Evolutionary conservation across 1,140 invertebrate genomes (phyloP), one percentile per base, ranked within the genome.

Genomic region (Apolygus lucorum): DNA sequence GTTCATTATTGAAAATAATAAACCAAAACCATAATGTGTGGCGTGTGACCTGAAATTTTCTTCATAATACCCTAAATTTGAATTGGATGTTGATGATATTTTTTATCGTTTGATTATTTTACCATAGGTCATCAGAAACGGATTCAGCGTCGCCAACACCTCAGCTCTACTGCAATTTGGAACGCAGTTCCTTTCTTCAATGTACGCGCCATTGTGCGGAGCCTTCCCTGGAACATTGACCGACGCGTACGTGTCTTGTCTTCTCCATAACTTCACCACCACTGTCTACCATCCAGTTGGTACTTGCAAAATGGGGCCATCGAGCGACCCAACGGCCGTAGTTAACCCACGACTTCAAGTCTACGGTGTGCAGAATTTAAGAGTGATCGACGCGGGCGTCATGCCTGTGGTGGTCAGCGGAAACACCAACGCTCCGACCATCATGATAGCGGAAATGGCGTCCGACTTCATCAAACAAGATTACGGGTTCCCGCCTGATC

Each of bases 301-400:
- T 1, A 72, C 81, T 0, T 80, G 78, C 72, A 80, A 80, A 74
- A 83, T 83, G 81, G 82, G 81, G 1, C 79, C 81, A 0, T 68
- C 71, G 0, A 71, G 73, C 28, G 81, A 86, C 73, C 73, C 74
- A 1, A 76, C 78, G 70, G 80, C 85, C 28, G 86, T 88, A 0
- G 86, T 88, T 0, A 82, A 86, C 73, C 72, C 78, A 4, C 75
- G 76, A 74, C 75, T 84, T 21, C 72, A 82, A 72, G 79, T 77
- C 26, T 29, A 69, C 52, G 70, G 70, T 11, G 73, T 79, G 84
- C 2, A 83, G 84, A 67, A 73, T 84, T 2, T 81, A 78, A 63
- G 83, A 79, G 52, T 85, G 83, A 21, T 78, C 0, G 79, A 86
- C 68, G 84, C 84, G 72, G 82, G 83, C 25, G 81, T 85, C 4